Percentiles rank a stretch among this genome's conserved stretches.
Conservation (phyloP, 2,797 vertebrate genomes). For the Cirrhinus mrigala region DNA sequence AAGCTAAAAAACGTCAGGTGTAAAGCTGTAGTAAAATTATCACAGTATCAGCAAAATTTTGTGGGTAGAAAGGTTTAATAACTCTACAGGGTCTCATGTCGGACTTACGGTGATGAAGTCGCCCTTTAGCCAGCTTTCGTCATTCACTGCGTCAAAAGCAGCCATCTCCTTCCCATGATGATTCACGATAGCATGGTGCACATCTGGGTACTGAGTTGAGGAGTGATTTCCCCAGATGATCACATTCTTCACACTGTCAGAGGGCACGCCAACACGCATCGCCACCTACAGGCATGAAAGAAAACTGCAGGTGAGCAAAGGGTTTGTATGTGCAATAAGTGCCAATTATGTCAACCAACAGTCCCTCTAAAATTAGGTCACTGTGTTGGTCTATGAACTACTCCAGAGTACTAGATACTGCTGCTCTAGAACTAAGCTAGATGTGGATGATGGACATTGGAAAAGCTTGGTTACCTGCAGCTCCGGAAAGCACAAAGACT, state of each 20-base stretch:
- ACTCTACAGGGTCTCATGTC: background rate
- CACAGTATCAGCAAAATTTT: too few species aligned
- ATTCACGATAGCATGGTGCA: conserved; percentile 88
- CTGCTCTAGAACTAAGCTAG: conserved; percentile 1
- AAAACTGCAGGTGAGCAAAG: background rate
- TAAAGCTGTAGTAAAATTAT: background rate
- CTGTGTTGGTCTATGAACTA: background rate
- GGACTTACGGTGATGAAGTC: conserved; percentile 90
- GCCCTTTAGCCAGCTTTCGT: conserved; percentile 93
- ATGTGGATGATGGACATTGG: background rate
- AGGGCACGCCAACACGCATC: conserved; percentile 85
- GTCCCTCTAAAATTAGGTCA: background rate
- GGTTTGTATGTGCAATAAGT: background rate
- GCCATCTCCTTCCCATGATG: conserved; percentile 84
- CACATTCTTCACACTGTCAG: conserved; percentile 90
- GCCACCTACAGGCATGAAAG: conserved; percentile 82
- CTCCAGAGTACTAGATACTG: background rate
- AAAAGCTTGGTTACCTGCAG: conserved; percentile 12
- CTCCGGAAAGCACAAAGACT: conserved; percentile 12
- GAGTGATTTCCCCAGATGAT: conserved; percentile 99
- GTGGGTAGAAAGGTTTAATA: background rate
- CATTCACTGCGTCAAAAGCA: conserved; percentile 90
- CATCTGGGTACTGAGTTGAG: conserved; percentile 96
- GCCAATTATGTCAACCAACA: background rate
- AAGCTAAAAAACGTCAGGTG: background rate